These are phyloP conservation scores for Mythimna impura DNA, from an alignment of 2,888 invertebrate species.

Conservation along the genomic window DNA sequence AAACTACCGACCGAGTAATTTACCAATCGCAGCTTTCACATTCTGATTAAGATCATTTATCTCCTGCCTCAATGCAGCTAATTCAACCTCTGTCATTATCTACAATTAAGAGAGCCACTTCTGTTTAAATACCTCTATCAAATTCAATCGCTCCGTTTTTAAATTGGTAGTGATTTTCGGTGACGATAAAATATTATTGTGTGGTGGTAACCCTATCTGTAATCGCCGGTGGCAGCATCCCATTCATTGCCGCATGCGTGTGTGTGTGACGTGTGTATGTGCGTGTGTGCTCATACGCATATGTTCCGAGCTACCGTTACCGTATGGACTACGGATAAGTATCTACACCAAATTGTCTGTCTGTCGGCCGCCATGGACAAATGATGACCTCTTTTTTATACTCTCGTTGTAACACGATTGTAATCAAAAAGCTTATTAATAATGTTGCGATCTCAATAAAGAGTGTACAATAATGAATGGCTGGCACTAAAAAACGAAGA, in stretches of 20 bases:
- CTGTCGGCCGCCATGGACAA: constrained; percentile 74
- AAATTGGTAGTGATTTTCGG: constrained; percentile 65
- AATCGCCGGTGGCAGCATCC: constrained; percentile 82
- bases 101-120: constrained; percentile 60
- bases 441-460: constrained; percentile 73
- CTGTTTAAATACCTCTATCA: constrained; percentile 59
- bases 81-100: constrained; percentile 60
- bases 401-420: constrained; percentile 73
- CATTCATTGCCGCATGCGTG: constrained; percentile 79
- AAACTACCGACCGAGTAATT: constrained; percentile 61
- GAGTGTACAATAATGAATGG: constrained; percentile 70
- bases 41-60: constrained; percentile 68
- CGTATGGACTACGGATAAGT: constrained; percentile 73
- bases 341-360: constrained; percentile 77
- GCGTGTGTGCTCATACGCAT: constrained; percentile 65
- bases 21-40: constrained; percentile 73
- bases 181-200: constrained; percentile 64
- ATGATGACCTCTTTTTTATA: constrained; percentile 77
- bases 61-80: constrained; percentile 61
- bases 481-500: constrained; percentile 63
- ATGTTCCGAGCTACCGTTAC: constrained; percentile 79
- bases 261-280: constrained; percentile 59
- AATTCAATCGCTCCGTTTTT: constrained; percentile 63
- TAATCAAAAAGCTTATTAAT: constrained; percentile 77
- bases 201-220: constrained; percentile 77